Percentiles rank a stretch among this genome's conserved stretches.
These are phyloP conservation scores for Magallana ariakensis DNA, from an alignment of 1,140 invertebrate species.

Conservation along the genomic window DNA sequence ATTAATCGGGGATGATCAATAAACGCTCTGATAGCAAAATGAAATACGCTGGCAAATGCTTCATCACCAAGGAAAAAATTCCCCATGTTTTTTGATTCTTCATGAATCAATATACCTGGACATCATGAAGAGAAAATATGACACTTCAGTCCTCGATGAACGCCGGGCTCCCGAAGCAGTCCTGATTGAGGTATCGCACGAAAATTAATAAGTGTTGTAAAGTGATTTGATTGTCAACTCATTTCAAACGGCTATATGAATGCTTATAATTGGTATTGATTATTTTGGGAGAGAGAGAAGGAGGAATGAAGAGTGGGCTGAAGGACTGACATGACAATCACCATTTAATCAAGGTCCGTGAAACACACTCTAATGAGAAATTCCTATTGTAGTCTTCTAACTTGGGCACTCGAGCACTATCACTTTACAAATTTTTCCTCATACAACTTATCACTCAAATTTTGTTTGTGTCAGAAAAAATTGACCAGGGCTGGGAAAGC, in stretches of 20 bases:
- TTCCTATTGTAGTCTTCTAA: background rate
- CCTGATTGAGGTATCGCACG: slow-evolving; percentile 24
- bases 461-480: slow-evolving; percentile 7
- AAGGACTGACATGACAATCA: slow-evolving; percentile 7
- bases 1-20: slow-evolving; percentile 57
- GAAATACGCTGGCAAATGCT: slow-evolving; percentile 41
- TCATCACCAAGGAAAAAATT: slow-evolving; percentile 38
- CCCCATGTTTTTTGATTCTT: slow-evolving; percentile 18
- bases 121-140: slow-evolving; percentile 33
- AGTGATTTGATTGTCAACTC: slow-evolving; percentile 35
- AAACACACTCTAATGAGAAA: slow-evolving; percentile 22
- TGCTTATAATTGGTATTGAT: slow-evolving; percentile 37
- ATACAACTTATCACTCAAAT: slow-evolving; percentile 25
- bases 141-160: slow-evolving; percentile 39
- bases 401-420: slow-evolving; percentile 18
- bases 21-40: slow-evolving; percentile 42
- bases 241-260: slow-evolving; percentile 30
- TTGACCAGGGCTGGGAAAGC: slow-evolving; percentile 7
- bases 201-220: slow-evolving; percentile 41
- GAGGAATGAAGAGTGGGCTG: background rate
- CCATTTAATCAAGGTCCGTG: slow-evolving; percentile 9
- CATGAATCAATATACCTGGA: slow-evolving; percentile 47
- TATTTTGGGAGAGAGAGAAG: slow-evolving; percentile 12
- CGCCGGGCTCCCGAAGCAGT: background rate
- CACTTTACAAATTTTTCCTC: slow-evolving; percentile 21